Conservation (phyloP, 1,140 invertebrate species). For the Drosophila leontia region DNA sequence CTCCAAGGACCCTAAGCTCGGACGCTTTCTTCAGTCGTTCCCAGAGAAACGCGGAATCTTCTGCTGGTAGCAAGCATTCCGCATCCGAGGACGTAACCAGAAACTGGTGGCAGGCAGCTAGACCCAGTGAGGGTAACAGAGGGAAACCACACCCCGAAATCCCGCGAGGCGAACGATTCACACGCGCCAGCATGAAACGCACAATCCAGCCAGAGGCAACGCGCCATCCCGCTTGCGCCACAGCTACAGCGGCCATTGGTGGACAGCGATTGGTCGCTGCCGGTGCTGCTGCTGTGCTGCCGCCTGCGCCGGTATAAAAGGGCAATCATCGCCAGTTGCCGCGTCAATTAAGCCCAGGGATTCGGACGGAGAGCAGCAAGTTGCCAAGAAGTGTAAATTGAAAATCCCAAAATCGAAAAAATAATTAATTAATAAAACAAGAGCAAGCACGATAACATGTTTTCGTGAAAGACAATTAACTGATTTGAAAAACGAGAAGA, state of each 20-base stretch:
- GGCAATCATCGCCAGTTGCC: conserved; percentile 83
- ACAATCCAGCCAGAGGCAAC: conserved; percentile 6
- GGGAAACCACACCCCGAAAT: conserved; percentile 50
- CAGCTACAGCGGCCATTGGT: conserved; percentile 59
- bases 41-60: conserved; percentile 4
- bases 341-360: conserved; percentile 83
- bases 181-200: conserved; percentile 72
- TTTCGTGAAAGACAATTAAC: conserved; percentile 76
- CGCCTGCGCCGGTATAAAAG: conserved; percentile 81
- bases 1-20: conserved; percentile 25
- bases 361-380: conserved; percentile 62
- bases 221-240: conserved; percentile 24
- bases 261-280: conserved; percentile 70
- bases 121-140: neutral
- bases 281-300: conserved; percentile 49
- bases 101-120: conserved; percentile 47
- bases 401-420: neutral
- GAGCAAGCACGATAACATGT: conserved; percentile 28
- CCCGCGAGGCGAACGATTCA: conserved; percentile 52
- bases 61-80: conserved; percentile 37
- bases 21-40: conserved; percentile 3
- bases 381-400: conserved; percentile 37
- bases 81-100: neutral
- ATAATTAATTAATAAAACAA: conserved; percentile 10
- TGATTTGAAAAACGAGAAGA: conserved; percentile 63